These are phyloP conservation scores for Callitettix versicolor DNA, from an alignment of 1,140 invertebrate species.

Conservation along the genomic window DNA sequence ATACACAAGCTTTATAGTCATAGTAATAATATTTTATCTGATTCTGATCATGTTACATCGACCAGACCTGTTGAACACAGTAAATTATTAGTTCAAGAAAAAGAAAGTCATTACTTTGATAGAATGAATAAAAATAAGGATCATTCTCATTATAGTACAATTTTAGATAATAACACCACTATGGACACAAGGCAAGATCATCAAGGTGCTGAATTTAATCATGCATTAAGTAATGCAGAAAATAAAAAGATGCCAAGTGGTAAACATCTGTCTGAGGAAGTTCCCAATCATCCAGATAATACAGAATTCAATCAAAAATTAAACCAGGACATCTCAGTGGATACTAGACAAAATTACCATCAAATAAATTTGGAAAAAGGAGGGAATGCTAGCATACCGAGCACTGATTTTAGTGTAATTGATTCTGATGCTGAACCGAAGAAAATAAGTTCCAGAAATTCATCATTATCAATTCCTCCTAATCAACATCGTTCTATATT, in stretches of 20 bases:
- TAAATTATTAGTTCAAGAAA: too few relatives aligned
- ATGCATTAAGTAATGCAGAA: too few relatives aligned
- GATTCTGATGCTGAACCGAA: slow-evolving; percentile 21
- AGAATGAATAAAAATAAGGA: too few relatives aligned
- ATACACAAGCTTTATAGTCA: background rate
- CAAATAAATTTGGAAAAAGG: slow-evolving; percentile 17
- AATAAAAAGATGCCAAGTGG: too few relatives aligned
- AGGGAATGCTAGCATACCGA: slow-evolving; percentile 2
- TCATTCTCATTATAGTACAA: too few relatives aligned
- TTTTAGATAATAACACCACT: too few relatives aligned
- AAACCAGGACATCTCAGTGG: background rate
- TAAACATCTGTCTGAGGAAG: too few relatives aligned
- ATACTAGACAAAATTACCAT: slow-evolving; percentile 26
- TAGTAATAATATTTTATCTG: too few relatives aligned
- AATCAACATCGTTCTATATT: slow-evolving; percentile 52
- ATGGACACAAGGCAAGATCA: too few relatives aligned
- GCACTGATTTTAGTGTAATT: slow-evolving; percentile 13
- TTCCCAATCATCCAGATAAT: background rate
- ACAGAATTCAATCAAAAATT: background rate
- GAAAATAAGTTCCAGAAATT: slow-evolving; percentile 23
- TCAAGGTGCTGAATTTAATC: too few relatives aligned
- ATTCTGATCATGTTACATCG: background rate
- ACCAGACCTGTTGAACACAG: background rate
- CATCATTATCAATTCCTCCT: slow-evolving; percentile 24
- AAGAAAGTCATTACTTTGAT: too few relatives aligned